Evolutionary conservation across 2,888 invertebrate genomes (phyloP).

Genomic region (Cynaeus angustus): DNA sequence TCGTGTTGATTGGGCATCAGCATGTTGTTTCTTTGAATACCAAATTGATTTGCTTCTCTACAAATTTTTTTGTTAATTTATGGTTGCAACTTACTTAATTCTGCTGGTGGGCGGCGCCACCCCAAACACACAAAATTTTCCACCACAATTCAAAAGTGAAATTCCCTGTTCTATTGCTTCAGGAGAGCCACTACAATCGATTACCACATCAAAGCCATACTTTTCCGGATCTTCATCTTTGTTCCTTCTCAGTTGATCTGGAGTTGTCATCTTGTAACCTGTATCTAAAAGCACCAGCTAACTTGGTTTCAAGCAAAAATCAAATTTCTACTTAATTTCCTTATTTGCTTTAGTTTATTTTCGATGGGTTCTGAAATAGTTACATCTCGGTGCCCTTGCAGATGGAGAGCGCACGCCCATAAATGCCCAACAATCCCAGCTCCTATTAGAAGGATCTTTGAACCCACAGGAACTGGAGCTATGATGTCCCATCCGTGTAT

Average conservation of each 20-base stretch:
- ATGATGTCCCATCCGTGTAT: slow-evolving; percentile 29
- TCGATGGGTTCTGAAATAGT: slow-evolving; percentile 13
- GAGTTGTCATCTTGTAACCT: slow-evolving; percentile 4
- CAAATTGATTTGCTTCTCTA: too few species aligned
- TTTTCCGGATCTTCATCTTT: neutral
- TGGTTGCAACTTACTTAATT: slow-evolving; percentile 16
- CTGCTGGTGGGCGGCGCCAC: slow-evolving; percentile 19
- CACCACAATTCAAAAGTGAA: slow-evolving; percentile 8
- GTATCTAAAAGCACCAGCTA: slow-evolving; percentile 5
- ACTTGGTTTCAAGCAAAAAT: too few species aligned
- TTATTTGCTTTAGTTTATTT: neutral
- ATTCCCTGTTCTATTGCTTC: slow-evolving; percentile 24
- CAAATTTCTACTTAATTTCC: slow-evolving; percentile 22
- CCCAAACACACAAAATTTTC: slow-evolving; percentile 20
- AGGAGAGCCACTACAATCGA: slow-evolving; percentile 26
- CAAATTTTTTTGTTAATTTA: too few species aligned
- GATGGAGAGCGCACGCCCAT: slow-evolving; percentile 21
- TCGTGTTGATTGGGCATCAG: too few species aligned
- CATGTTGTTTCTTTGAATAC: too few species aligned
- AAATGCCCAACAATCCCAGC: slow-evolving; percentile 23
- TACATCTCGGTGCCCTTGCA: slow-evolving; percentile 23
- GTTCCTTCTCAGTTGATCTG: slow-evolving; percentile 15
- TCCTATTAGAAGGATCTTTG: slow-evolving; percentile 19
- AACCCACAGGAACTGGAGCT: slow-evolving; percentile 7
- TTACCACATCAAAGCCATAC: slow-evolving; percentile 23